A percentile compares a stretch with the other conserved stretches of the same genome.
Conservation (phyloP, 2,888 invertebrate genomes). For the Xylophagus ater region DNA sequence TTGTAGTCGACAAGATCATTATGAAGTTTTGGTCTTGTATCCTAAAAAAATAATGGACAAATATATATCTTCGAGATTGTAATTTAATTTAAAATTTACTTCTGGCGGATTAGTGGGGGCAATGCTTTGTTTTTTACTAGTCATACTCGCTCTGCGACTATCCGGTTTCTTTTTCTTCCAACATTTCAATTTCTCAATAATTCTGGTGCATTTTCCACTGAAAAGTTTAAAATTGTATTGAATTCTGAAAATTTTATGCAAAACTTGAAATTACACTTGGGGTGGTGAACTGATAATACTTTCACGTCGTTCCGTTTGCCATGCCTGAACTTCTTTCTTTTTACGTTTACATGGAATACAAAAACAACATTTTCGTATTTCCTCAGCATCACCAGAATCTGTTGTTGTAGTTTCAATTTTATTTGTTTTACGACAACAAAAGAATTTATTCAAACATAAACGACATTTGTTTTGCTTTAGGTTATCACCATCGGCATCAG, state of each 20-base stretch:
- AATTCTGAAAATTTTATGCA: not conserved
- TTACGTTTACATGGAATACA: conserved; percentile 36
- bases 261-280: conserved; percentile 18
- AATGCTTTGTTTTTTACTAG: conserved; percentile 54
- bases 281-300: conserved; percentile 44
- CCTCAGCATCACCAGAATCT: conserved; percentile 24
- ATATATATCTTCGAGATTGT: conserved; percentile 17
- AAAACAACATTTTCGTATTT: conserved; percentile 34
- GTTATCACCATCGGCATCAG: conserved; percentile 6
- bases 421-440: conserved; percentile 38
- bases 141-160: conserved; percentile 52
- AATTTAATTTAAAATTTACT: conserved; percentile 33
- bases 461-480: conserved; percentile 30
- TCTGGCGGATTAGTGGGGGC: conserved; percentile 54
- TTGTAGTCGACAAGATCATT: conserved; percentile 66
- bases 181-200: conserved; percentile 34
- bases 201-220: conserved; percentile 34
- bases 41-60: conserved; percentile 41
- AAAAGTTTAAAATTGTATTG: conserved; percentile 7
- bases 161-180: conserved; percentile 41
- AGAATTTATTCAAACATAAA: conserved; percentile 33
- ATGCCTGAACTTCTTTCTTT: conserved; percentile 27
- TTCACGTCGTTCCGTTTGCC: conserved; percentile 44
- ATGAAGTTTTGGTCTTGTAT: conserved; percentile 64
- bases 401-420: conserved; percentile 34